Conservation (phyloP, 2,888 invertebrate species). For the Tiliacea aurago region DNA sequence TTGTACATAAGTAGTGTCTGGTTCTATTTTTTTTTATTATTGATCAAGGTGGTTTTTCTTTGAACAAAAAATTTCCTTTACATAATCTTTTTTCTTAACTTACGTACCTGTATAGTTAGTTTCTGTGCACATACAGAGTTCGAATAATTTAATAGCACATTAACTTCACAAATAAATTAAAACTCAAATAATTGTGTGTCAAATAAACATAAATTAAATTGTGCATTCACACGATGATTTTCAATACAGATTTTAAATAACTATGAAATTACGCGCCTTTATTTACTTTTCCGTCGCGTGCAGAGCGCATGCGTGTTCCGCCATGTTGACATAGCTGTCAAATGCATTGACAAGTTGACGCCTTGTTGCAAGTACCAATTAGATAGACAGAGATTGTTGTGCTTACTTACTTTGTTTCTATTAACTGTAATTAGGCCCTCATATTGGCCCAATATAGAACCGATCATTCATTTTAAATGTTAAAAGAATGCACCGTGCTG, state of each 20-base stretch:
- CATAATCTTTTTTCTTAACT: background rate
- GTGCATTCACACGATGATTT: constrained; percentile 39
- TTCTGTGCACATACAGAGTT: background rate
- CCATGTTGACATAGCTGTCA: constrained; percentile 84
- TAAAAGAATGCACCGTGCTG: constrained; percentile 3
- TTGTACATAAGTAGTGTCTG: background rate
- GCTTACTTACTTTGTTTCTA: constrained; percentile 42
- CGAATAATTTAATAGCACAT: constrained; percentile 13
- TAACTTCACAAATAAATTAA: constrained; percentile 17
- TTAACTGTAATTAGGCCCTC: constrained; percentile 37
- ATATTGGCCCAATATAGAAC: background rate
- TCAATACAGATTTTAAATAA: constrained; percentile 22
- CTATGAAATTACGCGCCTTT: constrained; percentile 46
- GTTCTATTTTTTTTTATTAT: constrained; percentile 4
- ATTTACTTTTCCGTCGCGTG: constrained; percentile 50
- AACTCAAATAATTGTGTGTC: constrained; percentile 16
- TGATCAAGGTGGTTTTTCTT: background rate
- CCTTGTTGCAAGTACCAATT: constrained; percentile 52
- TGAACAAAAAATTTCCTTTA: background rate
- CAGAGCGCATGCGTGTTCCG: constrained; percentile 55
- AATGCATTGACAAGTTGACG: constrained; percentile 73
- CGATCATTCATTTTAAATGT: constrained; percentile 23
- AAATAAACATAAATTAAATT: constrained; percentile 41
- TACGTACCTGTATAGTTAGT: background rate
- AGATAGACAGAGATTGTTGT: constrained; percentile 13